A percentile compares a stretch with the other conserved stretches of the same genome.
These are phyloP conservation scores for Falco naumanni DNA, from an alignment of 2,797 vertebrate genomes.

Conservation along the genomic window DNA sequence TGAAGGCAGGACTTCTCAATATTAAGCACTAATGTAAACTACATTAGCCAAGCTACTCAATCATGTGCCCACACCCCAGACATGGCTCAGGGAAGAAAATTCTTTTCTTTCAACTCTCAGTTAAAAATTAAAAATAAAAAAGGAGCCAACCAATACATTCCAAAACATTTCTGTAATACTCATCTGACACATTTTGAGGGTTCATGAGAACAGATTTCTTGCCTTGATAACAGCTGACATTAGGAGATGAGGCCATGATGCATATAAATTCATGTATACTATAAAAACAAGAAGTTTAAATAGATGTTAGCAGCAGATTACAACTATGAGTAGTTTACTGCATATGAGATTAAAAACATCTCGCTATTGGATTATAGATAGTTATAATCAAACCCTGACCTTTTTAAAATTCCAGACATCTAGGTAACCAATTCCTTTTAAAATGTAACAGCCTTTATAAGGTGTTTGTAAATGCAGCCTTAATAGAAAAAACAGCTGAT, in stretches of 20 bases:
- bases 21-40: constrained; percentile 25
- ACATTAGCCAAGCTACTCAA: constrained; percentile 48
- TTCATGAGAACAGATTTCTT: neutral
- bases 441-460: neutral
- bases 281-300: neutral
- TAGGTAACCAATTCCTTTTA: neutral
- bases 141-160: neutral
- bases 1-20: constrained; percentile 34
- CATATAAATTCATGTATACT: neutral
- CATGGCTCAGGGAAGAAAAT: constrained; percentile 8
- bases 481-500: neutral
- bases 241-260: neutral
- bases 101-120: neutral
- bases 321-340: neutral
- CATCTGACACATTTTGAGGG: neutral
- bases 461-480: neutral
- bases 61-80: neutral
- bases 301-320: neutral
- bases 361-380: neutral
- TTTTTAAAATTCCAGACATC: constrained; percentile 23
- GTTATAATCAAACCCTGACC: constrained; percentile 5
- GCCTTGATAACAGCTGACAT: neutral
- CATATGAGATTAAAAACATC: neutral
- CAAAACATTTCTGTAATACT: neutral
- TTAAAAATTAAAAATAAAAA: neutral